Conservation (phyloP, 2,888 invertebrate genomes). For the Hypolimnas misippus region DNA sequence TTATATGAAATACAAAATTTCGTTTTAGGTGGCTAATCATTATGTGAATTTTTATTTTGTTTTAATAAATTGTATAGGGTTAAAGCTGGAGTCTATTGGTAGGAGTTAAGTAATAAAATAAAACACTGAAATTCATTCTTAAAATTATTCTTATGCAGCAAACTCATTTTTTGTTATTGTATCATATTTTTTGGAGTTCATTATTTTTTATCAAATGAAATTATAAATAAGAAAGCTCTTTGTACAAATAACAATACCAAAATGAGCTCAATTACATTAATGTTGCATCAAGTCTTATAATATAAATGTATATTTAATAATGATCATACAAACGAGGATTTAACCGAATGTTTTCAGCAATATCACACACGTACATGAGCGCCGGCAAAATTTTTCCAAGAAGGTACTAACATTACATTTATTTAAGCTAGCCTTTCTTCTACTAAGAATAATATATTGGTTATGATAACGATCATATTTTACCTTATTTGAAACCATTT, state of each 20-base stretch:
- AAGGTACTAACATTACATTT: too few species aligned
- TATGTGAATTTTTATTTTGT: too few species aligned
- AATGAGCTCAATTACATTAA: neutral
- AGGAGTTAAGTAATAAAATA: constrained; percentile 52
- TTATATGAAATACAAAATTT: too few species aligned
- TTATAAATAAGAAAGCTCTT: constrained; percentile 10
- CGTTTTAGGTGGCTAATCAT: too few species aligned
- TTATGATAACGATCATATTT: too few species aligned
- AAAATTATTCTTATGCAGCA: constrained; percentile 67
- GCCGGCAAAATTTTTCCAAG: too few species aligned
- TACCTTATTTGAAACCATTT: too few species aligned
- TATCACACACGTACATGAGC: too few species aligned
- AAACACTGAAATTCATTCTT: constrained; percentile 66
- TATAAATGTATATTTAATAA: neutral
- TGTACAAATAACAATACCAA: neutral
- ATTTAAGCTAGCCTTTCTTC: too few species aligned
- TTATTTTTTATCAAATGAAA: constrained; percentile 46
- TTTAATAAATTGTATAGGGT: too few species aligned
- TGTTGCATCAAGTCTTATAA: neutral
- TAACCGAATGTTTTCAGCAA: neutral
- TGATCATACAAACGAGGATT: neutral
- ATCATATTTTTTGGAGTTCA: constrained; percentile 44
- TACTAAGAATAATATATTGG: too few species aligned
- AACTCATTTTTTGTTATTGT: constrained; percentile 51
- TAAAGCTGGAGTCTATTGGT: neutral